Percentiles rank a stretch among this genome's conserved stretches.
These are phyloP conservation scores for Ctenicera cuprea DNA, from an alignment of 2,888 invertebrate species.

Conservation along the genomic window DNA sequence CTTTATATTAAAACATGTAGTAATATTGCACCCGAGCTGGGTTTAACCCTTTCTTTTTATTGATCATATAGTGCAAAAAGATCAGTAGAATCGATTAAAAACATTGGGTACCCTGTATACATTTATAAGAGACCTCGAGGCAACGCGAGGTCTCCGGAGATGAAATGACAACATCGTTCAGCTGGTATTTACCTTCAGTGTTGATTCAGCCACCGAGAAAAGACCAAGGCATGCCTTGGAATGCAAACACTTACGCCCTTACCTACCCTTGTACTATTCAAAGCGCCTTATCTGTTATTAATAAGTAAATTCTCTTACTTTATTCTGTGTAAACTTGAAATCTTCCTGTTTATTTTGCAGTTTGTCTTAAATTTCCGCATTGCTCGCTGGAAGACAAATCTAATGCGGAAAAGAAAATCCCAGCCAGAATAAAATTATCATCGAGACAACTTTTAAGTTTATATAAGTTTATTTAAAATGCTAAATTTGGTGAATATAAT, in stretches of 20 bases:
- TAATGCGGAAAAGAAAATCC: too few species aligned
- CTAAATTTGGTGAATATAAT: too few species aligned
- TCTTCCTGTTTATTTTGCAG: constrained; percentile 41
- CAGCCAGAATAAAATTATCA: too few species aligned
- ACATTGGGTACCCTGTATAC: constrained; percentile 17
- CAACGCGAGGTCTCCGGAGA: constrained; percentile 45
- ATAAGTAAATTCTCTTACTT: constrained; percentile 48
- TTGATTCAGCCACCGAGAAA: constrained; percentile 62
- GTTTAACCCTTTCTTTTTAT: too few species aligned
- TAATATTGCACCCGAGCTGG: too few species aligned
- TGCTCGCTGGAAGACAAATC: neutral
- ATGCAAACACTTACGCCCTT: constrained; percentile 57
- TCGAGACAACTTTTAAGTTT: too few species aligned
- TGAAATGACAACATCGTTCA: constrained; percentile 62
- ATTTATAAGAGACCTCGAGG: constrained; percentile 27
- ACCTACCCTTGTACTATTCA: constrained; percentile 51
- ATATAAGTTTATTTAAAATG: too few species aligned
- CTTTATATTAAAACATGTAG: too few species aligned
- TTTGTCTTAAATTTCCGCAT: constrained; percentile 36
- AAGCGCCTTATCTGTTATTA: constrained; percentile 49
- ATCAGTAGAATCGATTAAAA: constrained; percentile 25
- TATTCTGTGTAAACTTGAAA: constrained; percentile 42
- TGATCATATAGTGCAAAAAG: neutral
- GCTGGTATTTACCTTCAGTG: constrained; percentile 60
- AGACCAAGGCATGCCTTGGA: constrained; percentile 56